Evolutionary conservation across 2,797 vertebrate species (phyloP).

Genomic region (Holocentrus rufus): DNA sequence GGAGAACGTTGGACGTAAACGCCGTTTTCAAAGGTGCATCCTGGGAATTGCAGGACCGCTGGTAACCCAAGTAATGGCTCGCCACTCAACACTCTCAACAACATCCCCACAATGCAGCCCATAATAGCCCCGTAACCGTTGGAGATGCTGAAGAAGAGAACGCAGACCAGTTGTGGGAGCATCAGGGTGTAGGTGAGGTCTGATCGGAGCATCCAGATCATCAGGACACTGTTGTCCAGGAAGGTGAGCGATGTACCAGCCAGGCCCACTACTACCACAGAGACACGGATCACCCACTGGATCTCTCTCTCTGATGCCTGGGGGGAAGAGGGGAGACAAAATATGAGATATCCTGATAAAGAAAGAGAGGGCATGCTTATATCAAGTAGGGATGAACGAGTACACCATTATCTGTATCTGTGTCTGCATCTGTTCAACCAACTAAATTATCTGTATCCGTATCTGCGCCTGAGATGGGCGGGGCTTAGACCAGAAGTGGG

Average conservation of each 20-base stretch:
- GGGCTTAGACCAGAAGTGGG: no score
- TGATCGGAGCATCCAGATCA: conserved; percentile 82
- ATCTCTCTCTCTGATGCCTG: conserved; percentile 82
- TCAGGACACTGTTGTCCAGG: conserved; percentile 74
- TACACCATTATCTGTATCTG: no score
- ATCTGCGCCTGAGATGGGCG: no score
- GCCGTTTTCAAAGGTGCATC: conserved; percentile 68
- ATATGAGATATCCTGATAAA: background rate
- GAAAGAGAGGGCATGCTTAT: background rate
- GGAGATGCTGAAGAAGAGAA: conserved; percentile 78
- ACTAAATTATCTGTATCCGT: no score
- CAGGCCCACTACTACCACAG: conserved; percentile 77
- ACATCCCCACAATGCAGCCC: conserved; percentile 58
- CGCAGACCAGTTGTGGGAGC: conserved; percentile 83
- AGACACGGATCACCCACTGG: conserved; percentile 78
- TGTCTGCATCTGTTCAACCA: no score
- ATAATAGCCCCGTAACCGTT: conserved; percentile 78
- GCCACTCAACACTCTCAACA: conserved; percentile 65
- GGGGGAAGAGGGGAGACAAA: background rate
- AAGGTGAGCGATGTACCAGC: conserved; percentile 78
- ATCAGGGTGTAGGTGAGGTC: conserved; percentile 84
- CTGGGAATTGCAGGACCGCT: conserved; percentile 74
- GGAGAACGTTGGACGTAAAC: conserved; percentile 80
- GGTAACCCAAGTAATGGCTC: conserved; percentile 74
- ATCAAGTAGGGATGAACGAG: no score